Conservation (phyloP, 1,140 invertebrate genomes). For the Samia ricini region DNA sequence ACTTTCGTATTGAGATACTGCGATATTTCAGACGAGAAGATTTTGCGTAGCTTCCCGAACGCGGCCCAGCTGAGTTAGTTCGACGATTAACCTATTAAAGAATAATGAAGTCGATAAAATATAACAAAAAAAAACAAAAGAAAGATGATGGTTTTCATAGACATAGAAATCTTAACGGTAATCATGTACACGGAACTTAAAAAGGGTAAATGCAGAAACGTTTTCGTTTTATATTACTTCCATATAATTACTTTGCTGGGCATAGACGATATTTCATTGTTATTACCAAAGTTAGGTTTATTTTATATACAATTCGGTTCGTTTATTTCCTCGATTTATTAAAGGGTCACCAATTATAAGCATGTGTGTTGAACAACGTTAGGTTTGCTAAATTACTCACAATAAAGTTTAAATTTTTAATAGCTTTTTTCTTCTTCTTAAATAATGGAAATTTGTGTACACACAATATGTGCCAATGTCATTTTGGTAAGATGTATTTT, state of each 20-base stretch:
- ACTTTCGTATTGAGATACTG: no score
- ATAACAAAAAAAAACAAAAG: no score
- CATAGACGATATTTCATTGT: constrained; percentile 26
- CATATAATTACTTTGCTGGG: constrained; percentile 29
- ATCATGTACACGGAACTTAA: constrained; percentile 5
- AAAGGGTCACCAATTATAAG: constrained; percentile 15
- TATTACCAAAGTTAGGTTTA: constrained; percentile 33
- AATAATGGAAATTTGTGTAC: no score
- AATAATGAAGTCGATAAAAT: no score
- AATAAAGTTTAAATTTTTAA: not conserved
- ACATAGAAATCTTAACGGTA: no score
- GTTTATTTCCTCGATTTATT: constrained; percentile 21
- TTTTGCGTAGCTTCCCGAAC: no score
- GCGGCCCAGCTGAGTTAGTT: no score
- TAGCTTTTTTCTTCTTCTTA: not conserved
- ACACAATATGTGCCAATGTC: no score
- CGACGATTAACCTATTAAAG: no score
- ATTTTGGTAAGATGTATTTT: no score
- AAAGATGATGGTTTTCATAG: no score
- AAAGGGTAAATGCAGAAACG: constrained; percentile 21
- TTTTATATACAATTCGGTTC: constrained; percentile 22
- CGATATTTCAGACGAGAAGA: no score
- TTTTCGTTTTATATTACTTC: constrained; percentile 23
- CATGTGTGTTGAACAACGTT: constrained; percentile 9
- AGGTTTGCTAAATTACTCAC: not conserved